These are phyloP conservation scores for Noctilio leporinus DNA, from an alignment of 2,113 vertebrate species.

Conservation along the genomic window DNA sequence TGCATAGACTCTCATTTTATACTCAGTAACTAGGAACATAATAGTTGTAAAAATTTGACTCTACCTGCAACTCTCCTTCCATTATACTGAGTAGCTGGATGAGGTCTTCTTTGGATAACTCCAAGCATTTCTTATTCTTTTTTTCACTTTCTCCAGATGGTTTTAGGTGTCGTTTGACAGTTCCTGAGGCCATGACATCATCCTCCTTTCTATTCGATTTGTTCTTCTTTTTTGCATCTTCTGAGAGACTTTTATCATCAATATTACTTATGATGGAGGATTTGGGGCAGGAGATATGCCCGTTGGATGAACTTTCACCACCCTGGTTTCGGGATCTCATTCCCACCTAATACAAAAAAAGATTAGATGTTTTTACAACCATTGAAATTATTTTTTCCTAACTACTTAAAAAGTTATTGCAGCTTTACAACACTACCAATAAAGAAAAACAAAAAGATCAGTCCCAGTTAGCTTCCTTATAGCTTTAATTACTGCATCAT, in stretches of 20 bases:
- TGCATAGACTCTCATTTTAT: not conserved
- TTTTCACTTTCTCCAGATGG: constrained; percentile 73
- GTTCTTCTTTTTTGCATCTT: constrained; percentile 86
- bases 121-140: constrained; percentile 80
- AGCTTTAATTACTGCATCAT: not conserved
- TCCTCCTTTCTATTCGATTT: constrained; percentile 83
- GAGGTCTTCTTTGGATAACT: constrained; percentile 88
- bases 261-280: constrained; percentile 73
- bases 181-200: constrained; percentile 82
- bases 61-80: constrained; percentile 97
- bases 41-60: not conserved
- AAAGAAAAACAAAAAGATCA: not conserved
- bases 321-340: constrained; percentile 92
- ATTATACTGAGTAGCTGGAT: constrained; percentile 93
- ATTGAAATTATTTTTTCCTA: not conserved
- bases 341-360: constrained; percentile 79
- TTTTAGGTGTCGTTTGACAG: constrained; percentile 82
- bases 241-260: constrained; percentile 81
- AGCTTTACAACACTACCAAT: not conserved
- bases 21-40: not conserved
- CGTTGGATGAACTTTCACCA: constrained; percentile 82
- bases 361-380: not conserved
- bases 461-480: not conserved
- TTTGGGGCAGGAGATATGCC: constrained; percentile 82
- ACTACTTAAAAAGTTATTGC: not conserved